Evolutionary conservation across 2,888 invertebrate genomes (phyloP).

Genomic region (Tillus elongatus): DNA sequence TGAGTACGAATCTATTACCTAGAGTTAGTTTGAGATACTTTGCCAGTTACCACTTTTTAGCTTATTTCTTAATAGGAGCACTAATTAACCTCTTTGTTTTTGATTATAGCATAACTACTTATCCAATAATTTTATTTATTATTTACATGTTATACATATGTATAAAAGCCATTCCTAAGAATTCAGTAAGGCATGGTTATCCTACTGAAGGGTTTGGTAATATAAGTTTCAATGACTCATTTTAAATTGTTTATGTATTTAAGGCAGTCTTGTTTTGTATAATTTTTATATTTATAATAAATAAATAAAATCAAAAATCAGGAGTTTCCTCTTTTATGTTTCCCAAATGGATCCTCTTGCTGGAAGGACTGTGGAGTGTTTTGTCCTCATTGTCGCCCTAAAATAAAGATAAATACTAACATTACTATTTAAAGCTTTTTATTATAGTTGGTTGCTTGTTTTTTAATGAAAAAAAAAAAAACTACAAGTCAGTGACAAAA

Average conservation of each 20-base stretch:
- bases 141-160: conserved; percentile 46
- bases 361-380: conserved; percentile 18
- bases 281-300: conserved; percentile 9
- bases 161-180: conserved; percentile 40
- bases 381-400: conserved; percentile 35
- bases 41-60: conserved; percentile 54
- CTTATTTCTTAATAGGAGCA: conserved; percentile 47
- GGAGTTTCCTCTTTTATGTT: conserved; percentile 38
- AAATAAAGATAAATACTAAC: too few relatives aligned
- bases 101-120: conserved; percentile 47
- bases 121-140: conserved; percentile 42
- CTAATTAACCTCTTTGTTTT: conserved; percentile 44
- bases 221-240: conserved; percentile 35
- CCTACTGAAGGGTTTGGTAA: conserved; percentile 33
- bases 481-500: too few relatives aligned
- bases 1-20: conserved; percentile 53
- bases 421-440: too few relatives aligned
- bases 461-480: too few relatives aligned
- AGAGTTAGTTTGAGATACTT: conserved; percentile 58
- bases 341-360: conserved; percentile 34
- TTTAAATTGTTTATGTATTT: conserved; percentile 23
- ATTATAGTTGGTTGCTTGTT: too few relatives aligned
- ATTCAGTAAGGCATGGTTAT: conserved; percentile 27
- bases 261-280: too few relatives aligned
- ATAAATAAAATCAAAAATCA: conserved; percentile 17